These are phyloP conservation scores for Crenichthys baileyi DNA, from an alignment of 2,797 vertebrate genomes.

Conservation along the genomic window DNA sequence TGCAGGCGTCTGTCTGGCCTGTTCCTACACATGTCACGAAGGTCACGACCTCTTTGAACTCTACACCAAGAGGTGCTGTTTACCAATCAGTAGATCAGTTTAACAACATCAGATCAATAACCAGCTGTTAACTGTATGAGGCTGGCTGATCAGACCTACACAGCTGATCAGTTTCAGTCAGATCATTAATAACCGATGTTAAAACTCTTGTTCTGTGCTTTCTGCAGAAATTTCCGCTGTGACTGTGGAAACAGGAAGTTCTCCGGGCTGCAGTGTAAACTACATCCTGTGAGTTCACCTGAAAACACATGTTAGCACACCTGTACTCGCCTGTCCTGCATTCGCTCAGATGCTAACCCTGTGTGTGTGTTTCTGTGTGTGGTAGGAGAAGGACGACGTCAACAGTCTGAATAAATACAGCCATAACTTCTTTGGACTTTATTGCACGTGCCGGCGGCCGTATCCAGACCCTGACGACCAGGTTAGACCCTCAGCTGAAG, in stretches of 20 bases:
- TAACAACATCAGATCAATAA: too few species aligned
- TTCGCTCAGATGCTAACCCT: background rate
- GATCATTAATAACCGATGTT: background rate
- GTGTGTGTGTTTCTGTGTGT: conserved; percentile 10
- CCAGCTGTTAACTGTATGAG: too few species aligned
- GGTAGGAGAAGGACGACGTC: conserved; percentile 88
- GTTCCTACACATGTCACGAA: conserved; percentile 96
- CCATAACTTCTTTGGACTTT: conserved; percentile 95
- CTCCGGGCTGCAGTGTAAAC: conserved; percentile 90
- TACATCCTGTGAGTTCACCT: conserved; percentile 85
- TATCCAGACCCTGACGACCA: conserved; percentile 97
- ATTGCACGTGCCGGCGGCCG: conserved; percentile 92
- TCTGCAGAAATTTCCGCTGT: conserved; percentile 80
- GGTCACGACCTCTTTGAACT: conserved; percentile 94
- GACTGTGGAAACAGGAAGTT: conserved; percentile 97
- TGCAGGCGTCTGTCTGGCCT: conserved; percentile 93
- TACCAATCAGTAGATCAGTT: background rate
- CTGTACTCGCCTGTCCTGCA: background rate
- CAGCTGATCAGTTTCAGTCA: too few species aligned
- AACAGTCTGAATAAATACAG: conserved; percentile 94
- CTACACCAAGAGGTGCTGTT: conserved; percentile 92
- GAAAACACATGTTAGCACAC: background rate
- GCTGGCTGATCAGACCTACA: too few species aligned
- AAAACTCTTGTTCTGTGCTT: conserved; percentile 11
- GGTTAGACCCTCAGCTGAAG: conserved; percentile 71